Conservation (phyloP, 2,888 invertebrate species). For the Coelopa pilipes region DNA sequence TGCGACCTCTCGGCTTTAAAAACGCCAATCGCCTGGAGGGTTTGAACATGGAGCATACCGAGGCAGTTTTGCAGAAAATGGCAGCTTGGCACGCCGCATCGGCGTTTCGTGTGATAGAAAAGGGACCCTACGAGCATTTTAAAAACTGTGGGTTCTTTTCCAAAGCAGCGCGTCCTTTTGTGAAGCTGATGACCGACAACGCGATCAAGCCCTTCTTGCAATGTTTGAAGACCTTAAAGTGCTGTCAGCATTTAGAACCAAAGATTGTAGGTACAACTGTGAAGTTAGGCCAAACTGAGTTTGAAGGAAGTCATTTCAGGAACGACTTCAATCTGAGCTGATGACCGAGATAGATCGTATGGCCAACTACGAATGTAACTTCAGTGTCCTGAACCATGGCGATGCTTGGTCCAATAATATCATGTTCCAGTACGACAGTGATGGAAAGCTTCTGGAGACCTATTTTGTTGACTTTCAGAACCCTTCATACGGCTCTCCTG, state of each 20-base stretch:
- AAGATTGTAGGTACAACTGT: slow-evolving; percentile 50
- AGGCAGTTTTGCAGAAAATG: slow-evolving; percentile 54
- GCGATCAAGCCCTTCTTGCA: slow-evolving; percentile 46
- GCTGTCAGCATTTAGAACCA: slow-evolving; percentile 46
- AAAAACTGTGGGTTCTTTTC: too few species aligned
- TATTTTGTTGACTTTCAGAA: slow-evolving; percentile 61
- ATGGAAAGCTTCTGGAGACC: slow-evolving; percentile 48
- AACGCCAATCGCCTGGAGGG: slow-evolving; percentile 53
- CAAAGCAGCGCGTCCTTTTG: too few species aligned
- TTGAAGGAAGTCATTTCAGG: slow-evolving; percentile 38
- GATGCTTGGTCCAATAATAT: slow-evolving; percentile 62
- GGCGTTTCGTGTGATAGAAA: too few species aligned
- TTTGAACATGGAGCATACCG: slow-evolving; percentile 53
- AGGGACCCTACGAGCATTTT: too few species aligned
- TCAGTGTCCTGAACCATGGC: slow-evolving; percentile 58
- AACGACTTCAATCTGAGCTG: slow-evolving; percentile 44
- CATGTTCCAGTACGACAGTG: slow-evolving; percentile 58
- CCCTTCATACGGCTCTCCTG: slow-evolving; percentile 55
- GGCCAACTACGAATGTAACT: slow-evolving; percentile 40
- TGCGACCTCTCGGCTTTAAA: slow-evolving; percentile 50
- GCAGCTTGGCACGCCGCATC: slow-evolving; percentile 62
- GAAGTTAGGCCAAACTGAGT: background rate
- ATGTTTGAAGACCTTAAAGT: slow-evolving; percentile 47
- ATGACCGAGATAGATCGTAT: slow-evolving; percentile 49
- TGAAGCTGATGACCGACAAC: too few species aligned